Conservation (phyloP, 2,113 vertebrate genomes). For the Fregata magnificens region DNA sequence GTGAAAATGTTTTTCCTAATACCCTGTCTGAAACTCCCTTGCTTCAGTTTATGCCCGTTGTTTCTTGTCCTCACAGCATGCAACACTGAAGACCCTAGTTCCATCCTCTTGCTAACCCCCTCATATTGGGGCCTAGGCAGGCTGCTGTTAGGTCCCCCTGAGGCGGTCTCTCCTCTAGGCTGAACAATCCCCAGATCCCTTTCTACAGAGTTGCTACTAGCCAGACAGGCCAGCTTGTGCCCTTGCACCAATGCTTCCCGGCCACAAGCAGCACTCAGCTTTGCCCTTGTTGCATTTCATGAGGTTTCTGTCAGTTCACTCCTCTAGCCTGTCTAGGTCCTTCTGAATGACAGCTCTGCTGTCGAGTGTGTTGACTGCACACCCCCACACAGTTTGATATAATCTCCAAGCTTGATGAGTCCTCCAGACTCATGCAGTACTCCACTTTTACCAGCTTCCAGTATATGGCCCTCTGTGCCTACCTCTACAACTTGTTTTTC, state of each 20-base stretch:
- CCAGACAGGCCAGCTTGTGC: neutral
- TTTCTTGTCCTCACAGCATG: neutral
- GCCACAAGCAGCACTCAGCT: neutral
- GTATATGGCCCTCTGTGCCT: neutral
- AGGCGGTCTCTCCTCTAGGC: neutral
- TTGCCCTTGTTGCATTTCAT: neutral
- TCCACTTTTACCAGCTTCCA: neutral
- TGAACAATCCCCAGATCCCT: neutral
- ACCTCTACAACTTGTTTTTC: neutral
- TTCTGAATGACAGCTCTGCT: neutral
- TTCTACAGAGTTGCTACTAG: neutral
- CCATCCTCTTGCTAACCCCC: no score
- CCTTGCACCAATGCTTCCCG: neutral
- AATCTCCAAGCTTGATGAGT: neutral
- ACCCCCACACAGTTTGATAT: neutral
- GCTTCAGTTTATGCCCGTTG: neutral
- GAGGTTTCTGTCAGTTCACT: neutral
- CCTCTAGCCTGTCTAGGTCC: neutral
- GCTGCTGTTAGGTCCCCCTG: neutral
- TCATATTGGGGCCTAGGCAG: accelerated
- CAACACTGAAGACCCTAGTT: neutral
- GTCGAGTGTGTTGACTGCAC: neutral
- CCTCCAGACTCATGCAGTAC: neutral
- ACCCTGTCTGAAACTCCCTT: neutral
- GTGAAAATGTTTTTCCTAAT: neutral